Percentiles rank a stretch among this genome's conserved stretches.
phyloP scores from a whole-genome alignment of 2,797 vertebrate genomes.

The Gymnothorax reevesii region DNA sequence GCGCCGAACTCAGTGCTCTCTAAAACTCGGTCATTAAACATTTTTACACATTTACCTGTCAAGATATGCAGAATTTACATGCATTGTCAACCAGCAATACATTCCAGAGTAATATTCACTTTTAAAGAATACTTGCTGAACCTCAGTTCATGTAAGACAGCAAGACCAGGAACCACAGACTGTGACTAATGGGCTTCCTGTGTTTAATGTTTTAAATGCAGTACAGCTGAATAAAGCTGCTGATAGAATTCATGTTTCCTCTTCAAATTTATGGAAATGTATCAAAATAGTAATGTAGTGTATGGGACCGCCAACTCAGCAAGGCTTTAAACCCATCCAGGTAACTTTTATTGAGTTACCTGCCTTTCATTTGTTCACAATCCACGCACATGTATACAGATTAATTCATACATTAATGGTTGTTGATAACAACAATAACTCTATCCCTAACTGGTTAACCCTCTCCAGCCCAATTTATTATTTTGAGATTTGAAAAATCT shows the following conservation, averaged over 20 bases:
- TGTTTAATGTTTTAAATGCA: not conserved
- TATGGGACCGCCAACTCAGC: conserved; percentile 5
- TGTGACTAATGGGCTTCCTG: conserved; percentile 13
- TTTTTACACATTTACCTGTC: conserved; percentile 10
- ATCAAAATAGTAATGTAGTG: not conserved
- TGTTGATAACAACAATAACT: not conserved
- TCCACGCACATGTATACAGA: not conserved
- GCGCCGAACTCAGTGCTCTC: conserved; percentile 24
- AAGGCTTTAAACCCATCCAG: not conserved
- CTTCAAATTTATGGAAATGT: not conserved
- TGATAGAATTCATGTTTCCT: not conserved
- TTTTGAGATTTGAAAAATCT: too few relatives aligned
- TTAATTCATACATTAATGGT: not conserved
- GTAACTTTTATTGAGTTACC: not conserved
- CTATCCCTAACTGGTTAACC: not conserved
- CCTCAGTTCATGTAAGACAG: not conserved
- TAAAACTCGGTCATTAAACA: not conserved
- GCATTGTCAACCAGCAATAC: not conserved
- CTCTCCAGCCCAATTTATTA: too few relatives aligned
- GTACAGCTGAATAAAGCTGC: conserved; percentile 2
- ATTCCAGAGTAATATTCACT: conserved; percentile 11
- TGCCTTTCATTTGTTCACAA: not conserved
- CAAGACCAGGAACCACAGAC: conserved; percentile 12
- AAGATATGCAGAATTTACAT: conserved; percentile 22
- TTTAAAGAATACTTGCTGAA: not conserved